Conservation (phyloP, 1,140 invertebrate genomes). For the Drosophila dunni region DNA sequence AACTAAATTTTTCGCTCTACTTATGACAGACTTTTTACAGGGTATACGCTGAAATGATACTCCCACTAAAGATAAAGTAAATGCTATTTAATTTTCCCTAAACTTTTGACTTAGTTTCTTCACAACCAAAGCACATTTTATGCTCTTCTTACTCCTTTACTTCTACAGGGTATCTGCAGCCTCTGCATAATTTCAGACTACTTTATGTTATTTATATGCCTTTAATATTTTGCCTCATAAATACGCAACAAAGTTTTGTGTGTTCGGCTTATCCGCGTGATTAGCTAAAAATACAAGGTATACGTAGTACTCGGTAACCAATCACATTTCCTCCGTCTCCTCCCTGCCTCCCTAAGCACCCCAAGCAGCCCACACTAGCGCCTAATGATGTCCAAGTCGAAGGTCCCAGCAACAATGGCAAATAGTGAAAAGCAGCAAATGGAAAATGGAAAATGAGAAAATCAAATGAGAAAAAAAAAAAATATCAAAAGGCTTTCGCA, state of each 20-base stretch:
- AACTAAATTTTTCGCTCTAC: too few species aligned
- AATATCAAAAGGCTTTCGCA: conserved; percentile 66
- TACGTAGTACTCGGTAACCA: conserved; percentile 20
- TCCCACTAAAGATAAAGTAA: too few species aligned
- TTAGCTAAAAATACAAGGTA: conserved; percentile 69
- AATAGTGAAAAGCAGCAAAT: conserved; percentile 29
- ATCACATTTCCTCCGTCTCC: conserved; percentile 1
- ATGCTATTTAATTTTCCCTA: too few species aligned
- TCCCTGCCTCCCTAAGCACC: background rate
- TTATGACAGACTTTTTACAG: too few species aligned
- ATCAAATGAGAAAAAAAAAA: conserved; percentile 10
- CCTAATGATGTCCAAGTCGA: conserved; percentile 28
- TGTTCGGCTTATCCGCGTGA: conserved; percentile 68
- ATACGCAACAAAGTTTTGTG: conserved; percentile 30
- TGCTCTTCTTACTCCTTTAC: background rate
- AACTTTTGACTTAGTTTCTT: too few species aligned
- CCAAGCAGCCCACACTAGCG: background rate
- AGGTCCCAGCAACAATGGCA: conserved; percentile 16
- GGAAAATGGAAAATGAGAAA: background rate
- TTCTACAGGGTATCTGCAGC: conserved; percentile 16
- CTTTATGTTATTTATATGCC: conserved; percentile 44
- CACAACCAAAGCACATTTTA: background rate
- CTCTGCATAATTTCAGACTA: background rate
- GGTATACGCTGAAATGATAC: too few species aligned
- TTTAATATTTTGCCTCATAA: conserved; percentile 40